Conservation (phyloP, 2,113 vertebrate genomes). For the Hemibagrus wyckioides region DNA sequence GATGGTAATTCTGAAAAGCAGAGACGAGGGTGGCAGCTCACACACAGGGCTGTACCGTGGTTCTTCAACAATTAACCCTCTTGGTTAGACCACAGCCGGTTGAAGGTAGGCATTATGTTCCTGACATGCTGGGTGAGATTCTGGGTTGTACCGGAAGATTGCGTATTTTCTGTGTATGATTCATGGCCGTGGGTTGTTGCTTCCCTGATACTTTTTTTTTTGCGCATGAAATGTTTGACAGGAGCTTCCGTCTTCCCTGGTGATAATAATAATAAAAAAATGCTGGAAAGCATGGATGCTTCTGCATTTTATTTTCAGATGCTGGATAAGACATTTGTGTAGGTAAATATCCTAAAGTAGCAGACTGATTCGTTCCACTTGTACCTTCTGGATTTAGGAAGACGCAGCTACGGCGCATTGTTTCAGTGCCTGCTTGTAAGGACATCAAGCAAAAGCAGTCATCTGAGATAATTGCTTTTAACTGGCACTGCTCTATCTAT, state of each 20-base stretch:
- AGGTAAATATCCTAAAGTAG: background rate
- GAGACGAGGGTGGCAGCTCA: slow-evolving; percentile 39
- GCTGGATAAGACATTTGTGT: background rate
- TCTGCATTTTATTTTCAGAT: background rate
- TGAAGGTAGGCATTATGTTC: slow-evolving; percentile 24
- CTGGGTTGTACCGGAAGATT: slow-evolving; percentile 43
- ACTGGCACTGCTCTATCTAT: slow-evolving; percentile 31
- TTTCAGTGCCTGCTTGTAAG: slow-evolving; percentile 7
- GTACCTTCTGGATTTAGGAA: background rate
- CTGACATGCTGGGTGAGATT: slow-evolving; percentile 27
- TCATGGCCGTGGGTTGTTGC: slow-evolving; percentile 59
- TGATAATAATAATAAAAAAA: background rate
- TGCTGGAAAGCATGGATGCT: slow-evolving; percentile 7
- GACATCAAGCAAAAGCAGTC: slow-evolving; percentile 37
- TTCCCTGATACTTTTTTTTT: slow-evolving; percentile 44
- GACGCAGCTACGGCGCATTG: background rate
- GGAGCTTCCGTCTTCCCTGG: slow-evolving; percentile 44
- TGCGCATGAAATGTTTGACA: slow-evolving; percentile 43
- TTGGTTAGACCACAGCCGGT: slow-evolving; percentile 10
- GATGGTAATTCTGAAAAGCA: slow-evolving; percentile 18
- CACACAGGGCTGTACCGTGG: slow-evolving; percentile 22
- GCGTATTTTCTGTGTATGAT: slow-evolving; percentile 55
- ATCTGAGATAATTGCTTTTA: slow-evolving; percentile 46
- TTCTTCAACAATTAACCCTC: slow-evolving; percentile 50
- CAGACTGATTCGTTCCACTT: background rate